Evolutionary conservation across 2,113 vertebrate species (phyloP).

Genomic region (Macrotus californicus): DNA sequence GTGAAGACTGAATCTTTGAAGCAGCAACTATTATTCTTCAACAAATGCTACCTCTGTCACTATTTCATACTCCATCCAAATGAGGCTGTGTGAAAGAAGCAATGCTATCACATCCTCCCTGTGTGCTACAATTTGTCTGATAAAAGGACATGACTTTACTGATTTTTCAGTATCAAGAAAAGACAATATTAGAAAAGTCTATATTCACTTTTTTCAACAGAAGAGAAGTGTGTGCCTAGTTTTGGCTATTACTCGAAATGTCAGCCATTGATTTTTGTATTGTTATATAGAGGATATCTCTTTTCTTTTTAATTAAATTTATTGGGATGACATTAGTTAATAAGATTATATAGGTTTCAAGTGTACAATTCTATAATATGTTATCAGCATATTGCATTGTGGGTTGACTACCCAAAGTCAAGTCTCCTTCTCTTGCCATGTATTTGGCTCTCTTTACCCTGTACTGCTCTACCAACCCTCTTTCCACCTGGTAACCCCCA

Average conservation of each 20-base stretch:
- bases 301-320: neutral
- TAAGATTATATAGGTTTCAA: neutral
- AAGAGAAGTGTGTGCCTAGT: neutral
- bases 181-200: neutral
- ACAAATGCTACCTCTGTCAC: neutral
- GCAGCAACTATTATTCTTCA: neutral
- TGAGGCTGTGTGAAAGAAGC: neutral
- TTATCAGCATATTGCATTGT: neutral
- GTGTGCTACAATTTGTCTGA: neutral
- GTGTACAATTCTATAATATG: neutral
- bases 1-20: neutral
- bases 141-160: neutral
- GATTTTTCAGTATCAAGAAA: neutral
- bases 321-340: neutral
- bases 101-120: neutral
- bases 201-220: neutral
- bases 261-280: neutral
- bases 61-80: neutral
- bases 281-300: neutral
- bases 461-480: neutral
- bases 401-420: neutral
- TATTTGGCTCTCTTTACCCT: neutral
- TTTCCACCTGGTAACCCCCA: neutral
- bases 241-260: neutral
- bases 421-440: neutral